Percentiles rank a stretch among this genome's conserved stretches.
Conservation (phyloP, 1,140 invertebrate species). For the Drosophila arawakana region DNA sequence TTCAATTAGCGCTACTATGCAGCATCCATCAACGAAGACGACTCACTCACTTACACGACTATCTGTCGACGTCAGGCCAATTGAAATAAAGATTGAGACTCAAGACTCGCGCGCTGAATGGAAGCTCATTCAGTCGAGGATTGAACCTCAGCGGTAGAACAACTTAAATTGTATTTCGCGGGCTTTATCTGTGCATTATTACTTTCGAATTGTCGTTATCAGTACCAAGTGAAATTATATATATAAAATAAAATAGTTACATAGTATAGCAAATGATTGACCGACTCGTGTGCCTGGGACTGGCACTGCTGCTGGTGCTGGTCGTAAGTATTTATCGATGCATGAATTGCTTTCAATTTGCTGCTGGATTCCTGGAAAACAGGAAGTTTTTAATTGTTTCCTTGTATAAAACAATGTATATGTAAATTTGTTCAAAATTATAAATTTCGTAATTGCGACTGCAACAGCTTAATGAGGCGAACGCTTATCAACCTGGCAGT, state of each 20-base stretch:
- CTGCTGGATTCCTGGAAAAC: slow-evolving; percentile 6
- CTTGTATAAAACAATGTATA: slow-evolving; percentile 5
- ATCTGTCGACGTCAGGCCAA: slow-evolving; percentile 14
- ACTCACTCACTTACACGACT: neutral
- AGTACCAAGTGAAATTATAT: slow-evolving; percentile 29
- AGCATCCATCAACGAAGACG: slow-evolving; percentile 22
- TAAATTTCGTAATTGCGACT: slow-evolving; percentile 61
- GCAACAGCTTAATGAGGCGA: slow-evolving; percentile 55
- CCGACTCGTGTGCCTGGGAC: slow-evolving; percentile 23
- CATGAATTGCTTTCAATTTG: slow-evolving; percentile 31
- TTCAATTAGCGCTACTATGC: slow-evolving; percentile 44
- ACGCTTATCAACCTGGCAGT: slow-evolving; percentile 65
- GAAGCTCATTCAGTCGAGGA: slow-evolving; percentile 22
- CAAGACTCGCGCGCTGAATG: neutral
- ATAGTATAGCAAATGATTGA: slow-evolving; percentile 28
- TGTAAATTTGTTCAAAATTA: neutral
- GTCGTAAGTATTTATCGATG: slow-evolving; percentile 29
- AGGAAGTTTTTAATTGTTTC: slow-evolving; percentile 21
- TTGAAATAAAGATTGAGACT: slow-evolving; percentile 24
- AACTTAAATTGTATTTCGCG: slow-evolving; percentile 23
- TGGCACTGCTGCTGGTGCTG: slow-evolving; percentile 28
- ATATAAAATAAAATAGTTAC: slow-evolving; percentile 22
- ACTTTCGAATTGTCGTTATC: slow-evolving; percentile 27
- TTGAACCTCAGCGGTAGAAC: slow-evolving; percentile 22
- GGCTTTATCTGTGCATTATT: neutral